Base-by-base conservation (phyloP, 2,888 invertebrate genomes). In the Galerucella nymphaeae region DNA sequence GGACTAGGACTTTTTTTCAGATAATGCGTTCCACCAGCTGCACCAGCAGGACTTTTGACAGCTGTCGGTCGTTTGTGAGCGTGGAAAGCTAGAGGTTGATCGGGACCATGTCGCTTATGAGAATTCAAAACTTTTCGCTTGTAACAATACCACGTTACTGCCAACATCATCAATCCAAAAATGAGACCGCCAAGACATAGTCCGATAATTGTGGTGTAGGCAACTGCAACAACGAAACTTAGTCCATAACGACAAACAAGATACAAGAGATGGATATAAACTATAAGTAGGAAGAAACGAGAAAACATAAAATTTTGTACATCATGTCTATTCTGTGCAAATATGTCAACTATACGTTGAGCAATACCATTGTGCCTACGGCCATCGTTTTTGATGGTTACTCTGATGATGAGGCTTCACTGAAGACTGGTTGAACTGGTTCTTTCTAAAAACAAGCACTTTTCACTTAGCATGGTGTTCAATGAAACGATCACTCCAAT, bases 1-100 rank as follows among this genome's bases (percentile, higher is more conserved):
- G 96, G 96, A 75, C 96, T 95, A 0, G 96, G 96, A n/a, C 94
- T 95, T 87, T 97, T 97, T 88, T 96, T 96, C 84, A 96, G 87
- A 87, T 96, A 96, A 85, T 96, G 95, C 38, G 90, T 88, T 6
- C 85, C 84, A 9, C 76, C 88, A 13, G 84, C 84, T 18, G 77
- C 71, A 14, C 93, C 94, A 67, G 93, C 94, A 0, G 96, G 96
- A 75, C 95, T 96, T 78, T 95, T 93, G 69, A 96, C 96, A 0
- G 94, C 94, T 0, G 93, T 93, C 6, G 94, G 93, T 77, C 93
- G 90, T 0, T 93, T 90, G 1, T 93, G 92, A 0, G 92, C 90
- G 77, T 93, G 91, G 87, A 93, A 92, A 57, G 93, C 91, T 87
- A 88, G 83, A 62, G 87, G 89, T 78, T 89, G 89, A 78, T 92